Evolutionary conservation across 2,113 vertebrate species (phyloP).

Genomic region (Leuciscus idus): DNA sequence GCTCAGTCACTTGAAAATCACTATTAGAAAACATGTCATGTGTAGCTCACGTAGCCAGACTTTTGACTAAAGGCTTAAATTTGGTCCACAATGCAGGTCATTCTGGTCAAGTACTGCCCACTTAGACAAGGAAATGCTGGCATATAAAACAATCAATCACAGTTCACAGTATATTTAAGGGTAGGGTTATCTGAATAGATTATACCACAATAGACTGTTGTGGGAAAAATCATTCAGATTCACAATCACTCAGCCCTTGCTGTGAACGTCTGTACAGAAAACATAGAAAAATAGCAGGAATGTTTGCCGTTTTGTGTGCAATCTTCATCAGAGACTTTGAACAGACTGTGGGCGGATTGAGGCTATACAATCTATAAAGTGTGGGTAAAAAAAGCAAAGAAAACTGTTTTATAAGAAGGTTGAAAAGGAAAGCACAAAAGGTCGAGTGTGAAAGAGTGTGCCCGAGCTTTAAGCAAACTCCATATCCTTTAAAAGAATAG

Average conservation of each 20-base stretch:
- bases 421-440: background rate
- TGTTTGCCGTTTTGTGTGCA: background rate
- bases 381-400: background rate
- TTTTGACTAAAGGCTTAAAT: background rate
- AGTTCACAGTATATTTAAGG: background rate
- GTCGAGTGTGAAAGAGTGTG: background rate
- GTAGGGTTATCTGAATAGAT: conserved; percentile 1
- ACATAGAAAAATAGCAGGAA: background rate
- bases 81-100: background rate
- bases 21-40: background rate
- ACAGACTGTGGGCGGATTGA: background rate
- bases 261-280: background rate
- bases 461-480: conserved; percentile 2
- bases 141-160: background rate
- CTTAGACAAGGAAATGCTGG: background rate
- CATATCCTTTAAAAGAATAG: conserved; percentile 40
- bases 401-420: background rate
- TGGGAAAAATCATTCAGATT: background rate
- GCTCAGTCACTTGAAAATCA: background rate
- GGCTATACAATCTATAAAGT: background rate
- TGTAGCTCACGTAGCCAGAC: background rate
- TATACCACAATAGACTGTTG: background rate
- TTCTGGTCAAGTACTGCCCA: background rate
- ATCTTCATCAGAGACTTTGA: background rate
- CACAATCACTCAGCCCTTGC: background rate